A percentile compares a stretch with the other conserved stretches of the same genome.
Conservation (phyloP, 2,113 vertebrate genomes). For the Alces alces region DNA sequence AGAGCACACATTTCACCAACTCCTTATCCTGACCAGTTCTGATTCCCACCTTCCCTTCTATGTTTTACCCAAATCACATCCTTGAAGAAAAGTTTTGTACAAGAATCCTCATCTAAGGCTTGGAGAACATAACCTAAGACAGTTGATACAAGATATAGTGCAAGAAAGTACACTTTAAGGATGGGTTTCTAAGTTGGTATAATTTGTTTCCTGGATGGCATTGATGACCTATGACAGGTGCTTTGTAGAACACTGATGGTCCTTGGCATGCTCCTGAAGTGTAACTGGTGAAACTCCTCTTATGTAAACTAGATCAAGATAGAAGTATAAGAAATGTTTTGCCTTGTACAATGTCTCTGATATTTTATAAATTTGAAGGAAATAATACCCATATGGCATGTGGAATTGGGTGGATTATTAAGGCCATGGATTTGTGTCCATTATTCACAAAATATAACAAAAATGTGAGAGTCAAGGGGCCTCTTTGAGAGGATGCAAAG, state of each 20-base stretch:
- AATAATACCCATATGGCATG: not conserved
- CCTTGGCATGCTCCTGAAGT: accelerated
- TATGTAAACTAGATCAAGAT: not conserved
- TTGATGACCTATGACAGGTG: not conserved
- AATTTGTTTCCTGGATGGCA: not conserved
- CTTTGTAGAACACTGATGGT: not conserved
- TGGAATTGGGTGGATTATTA: not conserved
- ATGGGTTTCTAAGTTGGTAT: not conserved
- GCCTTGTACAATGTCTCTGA: not conserved
- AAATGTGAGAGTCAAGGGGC: not conserved
- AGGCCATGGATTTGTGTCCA: not conserved
- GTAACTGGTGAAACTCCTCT: not conserved
- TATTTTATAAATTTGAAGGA: not conserved
- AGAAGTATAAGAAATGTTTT: not conserved
- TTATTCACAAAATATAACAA: not conserved
- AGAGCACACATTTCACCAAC: not conserved
- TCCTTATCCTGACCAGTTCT: not conserved
- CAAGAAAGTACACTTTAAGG: not conserved
- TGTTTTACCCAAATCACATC: not conserved
- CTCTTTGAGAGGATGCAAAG: not conserved
- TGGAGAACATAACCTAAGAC: not conserved
- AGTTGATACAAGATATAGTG: not conserved
- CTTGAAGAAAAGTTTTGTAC: not conserved
- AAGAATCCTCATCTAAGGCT: not conserved
- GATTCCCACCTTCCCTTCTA: not conserved